Evolutionary conservation across 1,140 invertebrate species (phyloP).

Genomic region (Leptopilina clavipes): DNA sequence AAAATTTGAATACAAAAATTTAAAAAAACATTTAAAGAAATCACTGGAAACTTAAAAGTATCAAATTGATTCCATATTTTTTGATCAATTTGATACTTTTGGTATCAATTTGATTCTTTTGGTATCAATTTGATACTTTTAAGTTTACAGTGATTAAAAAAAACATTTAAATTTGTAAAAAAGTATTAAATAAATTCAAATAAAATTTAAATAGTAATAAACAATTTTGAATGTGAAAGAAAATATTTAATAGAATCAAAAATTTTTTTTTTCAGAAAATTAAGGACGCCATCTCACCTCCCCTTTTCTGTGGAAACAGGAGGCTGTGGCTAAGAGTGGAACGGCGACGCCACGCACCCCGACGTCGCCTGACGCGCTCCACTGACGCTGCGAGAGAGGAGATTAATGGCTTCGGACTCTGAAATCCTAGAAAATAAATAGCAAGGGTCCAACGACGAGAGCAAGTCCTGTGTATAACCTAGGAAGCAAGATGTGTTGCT

Average conservation of each 20-base stretch:
- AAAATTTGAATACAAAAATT: too few relatives aligned
- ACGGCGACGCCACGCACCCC: constrained; percentile 67
- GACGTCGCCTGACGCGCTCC: constrained; percentile 73
- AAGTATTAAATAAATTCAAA: too few relatives aligned
- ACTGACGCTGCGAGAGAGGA: constrained; percentile 69
- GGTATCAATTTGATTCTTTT: too few relatives aligned
- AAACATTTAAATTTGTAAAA: too few relatives aligned
- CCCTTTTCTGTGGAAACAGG: constrained; percentile 35
- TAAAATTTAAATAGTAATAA: too few relatives aligned
- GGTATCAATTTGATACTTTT: too few relatives aligned
- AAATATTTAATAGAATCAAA: background rate
- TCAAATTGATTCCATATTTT: too few relatives aligned
- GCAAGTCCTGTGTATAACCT: constrained; percentile 54
- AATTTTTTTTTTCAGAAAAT: background rate
- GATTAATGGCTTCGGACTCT: constrained; percentile 74
- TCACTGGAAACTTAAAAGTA: too few relatives aligned
- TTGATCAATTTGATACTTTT: too few relatives aligned
- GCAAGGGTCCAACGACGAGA: constrained; percentile 64
- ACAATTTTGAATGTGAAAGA: too few relatives aligned
- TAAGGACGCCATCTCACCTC: constrained; percentile 28
- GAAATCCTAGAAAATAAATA: constrained; percentile 75
- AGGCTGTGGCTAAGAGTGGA: constrained; percentile 64
- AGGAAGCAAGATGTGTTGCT: constrained; percentile 51
- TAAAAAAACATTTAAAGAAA: too few relatives aligned
- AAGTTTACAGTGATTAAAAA: too few relatives aligned